Base-by-base conservation (phyloP, 2,797 vertebrate genomes). In the Myripristis murdjan region DNA sequence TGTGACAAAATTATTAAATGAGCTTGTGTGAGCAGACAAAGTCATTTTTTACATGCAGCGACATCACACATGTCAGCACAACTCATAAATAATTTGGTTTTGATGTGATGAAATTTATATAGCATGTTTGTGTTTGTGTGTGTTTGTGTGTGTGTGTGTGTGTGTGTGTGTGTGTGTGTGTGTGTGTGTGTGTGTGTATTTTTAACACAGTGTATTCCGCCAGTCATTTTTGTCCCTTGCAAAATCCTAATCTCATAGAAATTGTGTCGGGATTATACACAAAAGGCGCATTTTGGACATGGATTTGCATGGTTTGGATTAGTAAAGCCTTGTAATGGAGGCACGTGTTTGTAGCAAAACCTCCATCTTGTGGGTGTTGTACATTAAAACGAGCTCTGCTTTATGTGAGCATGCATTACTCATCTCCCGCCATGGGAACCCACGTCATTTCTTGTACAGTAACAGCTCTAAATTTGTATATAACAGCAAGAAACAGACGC, bases 271-370 rank as follows among this genome's bases (percentile, higher is more conserved):
- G 93, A 94, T 94, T 95, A 94, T 84, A 85, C 89, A 93, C 90
- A 94, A 94, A 94, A 93, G 90, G 85, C 79, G 58, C 83, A 89
- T 92, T 93, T 93, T 88, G 85, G 87, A 89, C 87, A 89, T 85
- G 90, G 92, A 93, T 94, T 95, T 94, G 88, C 89, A 91, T 90
- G 91, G 84, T n/a, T 83, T 89, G 92, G 91, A 94, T 95, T 94
- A 93, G 91, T 71, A 89, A 85, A 83, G 85, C 90, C 90, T 87
- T 92, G 91, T 93, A 94, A 93, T 92, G 85, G 91, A 92, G 88
- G 90, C 85, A 70, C 22, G 79, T 60, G 73, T 76, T 88, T 83
- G 85, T 64, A 48, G 75, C 73, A 89, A 86, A 91, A 83, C 69
- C 82, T 79, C 75, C 62, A 66, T 86, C 77, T 78, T 79, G 76